phyloP scores from a whole-genome alignment of 2,797 vertebrate genomes.

The Tangara arthus region DNA sequence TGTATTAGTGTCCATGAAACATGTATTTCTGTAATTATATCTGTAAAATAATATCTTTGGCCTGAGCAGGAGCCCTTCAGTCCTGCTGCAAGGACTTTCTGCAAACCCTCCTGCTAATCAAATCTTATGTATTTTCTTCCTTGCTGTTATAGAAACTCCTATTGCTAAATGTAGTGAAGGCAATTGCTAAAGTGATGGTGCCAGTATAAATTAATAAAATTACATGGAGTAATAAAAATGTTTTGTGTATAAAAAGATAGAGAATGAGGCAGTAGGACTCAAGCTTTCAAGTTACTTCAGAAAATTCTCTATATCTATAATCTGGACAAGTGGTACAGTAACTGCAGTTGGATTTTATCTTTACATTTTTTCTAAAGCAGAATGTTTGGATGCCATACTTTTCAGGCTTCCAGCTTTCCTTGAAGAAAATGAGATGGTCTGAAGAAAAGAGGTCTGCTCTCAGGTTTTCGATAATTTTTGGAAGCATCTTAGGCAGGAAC shows the following conservation, averaged over 20 bases:
- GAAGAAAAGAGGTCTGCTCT: background rate
- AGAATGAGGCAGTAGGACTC: background rate
- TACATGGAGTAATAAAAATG: background rate
- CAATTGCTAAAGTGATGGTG: background rate
- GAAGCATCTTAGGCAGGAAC: background rate
- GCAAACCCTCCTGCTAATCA: background rate
- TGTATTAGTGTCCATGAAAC: background rate
- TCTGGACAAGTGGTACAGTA: background rate
- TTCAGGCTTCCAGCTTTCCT: background rate
- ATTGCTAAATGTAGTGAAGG: background rate
- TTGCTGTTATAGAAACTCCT: background rate
- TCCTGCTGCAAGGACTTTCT: background rate
- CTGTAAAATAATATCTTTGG: background rate
- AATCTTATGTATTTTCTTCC: background rate
- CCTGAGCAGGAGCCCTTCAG: background rate
- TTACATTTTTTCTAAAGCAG: background rate
- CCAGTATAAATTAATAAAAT: slow-evolving; percentile 37
- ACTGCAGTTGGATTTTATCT: background rate
- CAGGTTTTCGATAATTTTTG: background rate
- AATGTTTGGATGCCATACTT: background rate
- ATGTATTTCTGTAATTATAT: background rate
- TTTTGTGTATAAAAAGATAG: background rate
- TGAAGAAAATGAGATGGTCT: background rate
- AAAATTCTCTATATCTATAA: background rate
- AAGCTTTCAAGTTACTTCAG: background rate